Percentiles rank a stretch among this genome's conserved stretches.
phyloP scores from a whole-genome alignment of 2,113 vertebrate genomes.

The Pantherophis guttatus region DNA sequence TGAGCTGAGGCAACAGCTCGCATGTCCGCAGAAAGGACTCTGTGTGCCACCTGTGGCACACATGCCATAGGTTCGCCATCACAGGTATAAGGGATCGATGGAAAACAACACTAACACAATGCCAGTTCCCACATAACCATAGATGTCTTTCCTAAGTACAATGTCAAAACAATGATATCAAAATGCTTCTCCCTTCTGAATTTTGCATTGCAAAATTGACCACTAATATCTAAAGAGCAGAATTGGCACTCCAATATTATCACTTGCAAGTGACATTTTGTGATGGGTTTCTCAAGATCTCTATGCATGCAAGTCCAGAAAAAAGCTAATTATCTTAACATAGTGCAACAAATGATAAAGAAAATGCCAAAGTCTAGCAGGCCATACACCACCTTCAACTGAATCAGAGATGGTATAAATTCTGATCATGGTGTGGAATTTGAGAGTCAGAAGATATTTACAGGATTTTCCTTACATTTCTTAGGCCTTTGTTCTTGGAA shows the following conservation, averaged over 20 bases:
- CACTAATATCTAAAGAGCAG: neutral
- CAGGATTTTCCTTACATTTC: neutral
- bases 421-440: neutral
- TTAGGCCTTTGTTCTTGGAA: neutral
- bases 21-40: too few species aligned
- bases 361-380: neutral
- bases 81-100: neutral
- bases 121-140: neutral
- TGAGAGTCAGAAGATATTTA: neutral
- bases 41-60: too few species aligned
- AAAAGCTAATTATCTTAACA: neutral
- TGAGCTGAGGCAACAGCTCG: too few species aligned
- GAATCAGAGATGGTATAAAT: neutral
- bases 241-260: neutral
- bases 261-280: neutral
- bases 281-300: neutral
- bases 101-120: neutral
- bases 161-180: neutral
- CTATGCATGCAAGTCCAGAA: neutral
- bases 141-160: neutral
- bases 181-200: neutral
- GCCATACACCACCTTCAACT: neutral
- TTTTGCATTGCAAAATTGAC: neutral
- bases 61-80: too few species aligned
- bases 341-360: neutral